Base-by-base conservation (phyloP, 2,113 vertebrate genomes). In the Isichthys henryi region DNA sequence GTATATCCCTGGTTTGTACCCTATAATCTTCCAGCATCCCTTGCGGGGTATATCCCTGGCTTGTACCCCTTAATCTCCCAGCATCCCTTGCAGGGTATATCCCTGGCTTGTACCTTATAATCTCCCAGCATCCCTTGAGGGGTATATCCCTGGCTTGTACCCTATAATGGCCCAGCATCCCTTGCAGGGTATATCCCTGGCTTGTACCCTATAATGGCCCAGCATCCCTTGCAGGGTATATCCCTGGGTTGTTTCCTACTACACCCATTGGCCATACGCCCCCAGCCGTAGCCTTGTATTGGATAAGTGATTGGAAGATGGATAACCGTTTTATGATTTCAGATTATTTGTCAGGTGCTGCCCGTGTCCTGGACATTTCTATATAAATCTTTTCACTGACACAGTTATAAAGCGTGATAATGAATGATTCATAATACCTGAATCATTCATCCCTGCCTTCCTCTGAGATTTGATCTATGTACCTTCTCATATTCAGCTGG, bases 331-430 rank as follows among this genome's bases (percentile, higher is more conserved):
- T 80, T 80, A 80, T 80, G 74, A 39, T 80, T 80, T 80, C 74
- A 2, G 15, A 27, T 43, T 39, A 80, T 80, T 43, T 80, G 39
- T 80, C 74, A 43, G 7, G 35, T 39, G 35, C 35, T 35, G 43
- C 74, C 7, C 74, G 5, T 43, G 15, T 19, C 70, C 70, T 77
- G 31, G 31, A 77, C 74, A 80, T 80, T 80, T 80, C 35, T 80
- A 43, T 80, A 80, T 80, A 43, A 80, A 80, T 80, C 74, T 80
- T 15, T 43, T 80, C 82, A 84, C 82, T 84, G 82, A 84, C 82
- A 48, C 45, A n/a, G 1, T 84, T 84, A 3, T 84, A 84, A 84
- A 84, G 82, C 45, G 35, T 21, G 35, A 84, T 46, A 84, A 46
- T 84, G 82, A 84, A 84, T 84, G 80, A 84, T 84, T 46, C 39